Evolutionary conservation across 2,797 vertebrate genomes (phyloP).

Genomic region (Enteromius mattozi): DNA sequence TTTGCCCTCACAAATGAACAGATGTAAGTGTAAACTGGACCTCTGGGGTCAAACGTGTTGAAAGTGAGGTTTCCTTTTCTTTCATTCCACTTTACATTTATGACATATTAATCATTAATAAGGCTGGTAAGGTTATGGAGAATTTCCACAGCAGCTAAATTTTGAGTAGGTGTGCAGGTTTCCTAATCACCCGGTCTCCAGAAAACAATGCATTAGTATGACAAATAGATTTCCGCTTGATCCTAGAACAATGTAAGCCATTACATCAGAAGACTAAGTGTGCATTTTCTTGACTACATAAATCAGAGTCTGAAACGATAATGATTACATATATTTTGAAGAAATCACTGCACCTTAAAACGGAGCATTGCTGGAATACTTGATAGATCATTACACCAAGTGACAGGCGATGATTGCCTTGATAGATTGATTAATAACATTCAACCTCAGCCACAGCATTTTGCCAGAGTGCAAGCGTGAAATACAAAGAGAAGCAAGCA

Average conservation of each 20-base stretch:
- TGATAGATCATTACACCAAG: slow-evolving; percentile 6
- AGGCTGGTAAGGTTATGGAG: neutral
- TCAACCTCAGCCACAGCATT: neutral
- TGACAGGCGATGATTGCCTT: neutral
- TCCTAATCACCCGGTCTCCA: neutral
- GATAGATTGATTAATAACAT: neutral
- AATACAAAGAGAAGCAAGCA: neutral
- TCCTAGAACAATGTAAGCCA: slow-evolving; percentile 8
- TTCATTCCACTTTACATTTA: neutral
- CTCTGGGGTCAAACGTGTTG: neutral
- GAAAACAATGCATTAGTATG: neutral
- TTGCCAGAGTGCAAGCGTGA: neutral
- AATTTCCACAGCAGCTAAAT: neutral
- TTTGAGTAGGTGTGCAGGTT: neutral
- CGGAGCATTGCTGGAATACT: neutral
- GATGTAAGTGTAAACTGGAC: neutral
- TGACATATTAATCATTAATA: neutral
- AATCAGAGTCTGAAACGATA: neutral
- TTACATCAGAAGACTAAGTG: neutral
- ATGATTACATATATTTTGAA: neutral
- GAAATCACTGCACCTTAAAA: neutral
- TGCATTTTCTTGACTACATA: neutral
- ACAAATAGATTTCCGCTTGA: neutral
- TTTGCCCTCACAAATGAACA: neutral
- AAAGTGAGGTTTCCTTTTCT: neutral